Evolutionary conservation across 2,888 invertebrate species (phyloP).

Genomic region (Agrochola circellaris): DNA sequence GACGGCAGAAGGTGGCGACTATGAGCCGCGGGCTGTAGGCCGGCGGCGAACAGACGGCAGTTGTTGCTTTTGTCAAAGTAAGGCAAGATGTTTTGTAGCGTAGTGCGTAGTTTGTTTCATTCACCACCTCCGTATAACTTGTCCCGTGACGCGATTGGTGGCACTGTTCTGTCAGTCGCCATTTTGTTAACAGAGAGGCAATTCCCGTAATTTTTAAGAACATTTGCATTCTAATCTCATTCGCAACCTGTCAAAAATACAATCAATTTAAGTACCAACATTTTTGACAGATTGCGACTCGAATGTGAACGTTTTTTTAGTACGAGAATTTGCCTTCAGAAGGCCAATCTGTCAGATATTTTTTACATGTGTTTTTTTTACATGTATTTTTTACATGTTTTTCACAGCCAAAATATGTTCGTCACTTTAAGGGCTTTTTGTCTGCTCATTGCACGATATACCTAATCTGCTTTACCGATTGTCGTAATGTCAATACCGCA

Average conservation of each 20-base stretch:
- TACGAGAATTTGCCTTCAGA: no score
- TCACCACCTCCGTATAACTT: neutral
- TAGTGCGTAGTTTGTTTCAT: neutral
- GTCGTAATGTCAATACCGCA: neutral
- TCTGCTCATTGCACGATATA: neutral
- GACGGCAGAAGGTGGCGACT: conserved; percentile 42
- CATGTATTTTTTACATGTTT: neutral
- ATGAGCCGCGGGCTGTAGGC: conserved; percentile 54
- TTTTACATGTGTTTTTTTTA: neutral
- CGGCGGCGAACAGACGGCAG: conserved; percentile 42
- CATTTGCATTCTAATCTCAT: no score
- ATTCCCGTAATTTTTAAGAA: no score
- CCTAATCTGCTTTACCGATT: neutral
- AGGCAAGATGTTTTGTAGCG: neutral
- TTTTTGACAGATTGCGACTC: no score
- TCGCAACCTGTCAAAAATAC: no score
- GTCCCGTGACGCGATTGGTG: no score
- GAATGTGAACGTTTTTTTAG: no score
- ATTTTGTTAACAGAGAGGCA: no score
- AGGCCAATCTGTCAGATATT: neutral
- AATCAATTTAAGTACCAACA: no score
- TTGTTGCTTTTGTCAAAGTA: conserved; percentile 19
- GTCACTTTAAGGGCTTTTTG: neutral
- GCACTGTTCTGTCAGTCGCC: no score
- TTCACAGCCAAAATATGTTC: neutral